phyloP scores from a whole-genome alignment of 2,113 vertebrate species.

The Oncorhynchus mykiss region DNA sequence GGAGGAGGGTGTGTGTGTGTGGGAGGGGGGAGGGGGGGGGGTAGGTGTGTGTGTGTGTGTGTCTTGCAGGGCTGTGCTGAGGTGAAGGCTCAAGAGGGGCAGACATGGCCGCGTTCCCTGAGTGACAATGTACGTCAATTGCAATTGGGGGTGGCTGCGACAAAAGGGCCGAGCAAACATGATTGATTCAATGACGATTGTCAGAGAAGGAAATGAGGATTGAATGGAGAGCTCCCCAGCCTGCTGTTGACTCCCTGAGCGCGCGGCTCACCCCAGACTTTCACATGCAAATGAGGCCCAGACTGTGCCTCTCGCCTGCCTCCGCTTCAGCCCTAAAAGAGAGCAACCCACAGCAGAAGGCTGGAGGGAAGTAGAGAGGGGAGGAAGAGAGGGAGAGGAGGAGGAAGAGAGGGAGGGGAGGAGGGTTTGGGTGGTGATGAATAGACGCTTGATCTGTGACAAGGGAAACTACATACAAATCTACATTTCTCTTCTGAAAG shows the following conservation, averaged over 20 bases:
- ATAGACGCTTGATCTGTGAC: constrained; percentile 32
- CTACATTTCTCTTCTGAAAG: background rate
- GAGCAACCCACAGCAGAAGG: constrained; percentile 40
- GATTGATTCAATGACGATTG: constrained; percentile 86
- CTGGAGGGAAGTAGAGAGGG: constrained; percentile 31
- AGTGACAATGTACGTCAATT: constrained; percentile 81
- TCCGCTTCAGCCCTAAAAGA: constrained; percentile 64
- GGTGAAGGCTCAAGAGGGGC: constrained; percentile 14
- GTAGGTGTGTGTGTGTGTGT: background rate
- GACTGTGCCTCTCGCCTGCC: constrained; percentile 65
- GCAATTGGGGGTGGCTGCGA: constrained; percentile 80
- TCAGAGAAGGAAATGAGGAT: constrained; percentile 85
- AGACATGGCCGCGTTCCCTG: constrained; percentile 63
- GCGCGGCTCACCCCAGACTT: constrained; percentile 83
- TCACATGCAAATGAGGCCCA: constrained; percentile 91
- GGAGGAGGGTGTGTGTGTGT: background rate
- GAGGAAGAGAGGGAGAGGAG: background rate
- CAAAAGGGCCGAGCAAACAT: constrained; percentile 78
- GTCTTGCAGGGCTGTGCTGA: background rate
- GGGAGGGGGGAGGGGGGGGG: background rate
- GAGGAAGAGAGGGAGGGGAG: constrained; percentile 12
- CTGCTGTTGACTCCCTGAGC: constrained; percentile 78
- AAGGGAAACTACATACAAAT: background rate
- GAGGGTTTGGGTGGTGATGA: constrained; percentile 30
- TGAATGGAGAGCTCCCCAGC: constrained; percentile 82